Evolutionary conservation across 2,797 vertebrate species (phyloP), one percentile per base, ranked within the genome.

Genomic region (Kryptolebias ocellatus): DNA sequence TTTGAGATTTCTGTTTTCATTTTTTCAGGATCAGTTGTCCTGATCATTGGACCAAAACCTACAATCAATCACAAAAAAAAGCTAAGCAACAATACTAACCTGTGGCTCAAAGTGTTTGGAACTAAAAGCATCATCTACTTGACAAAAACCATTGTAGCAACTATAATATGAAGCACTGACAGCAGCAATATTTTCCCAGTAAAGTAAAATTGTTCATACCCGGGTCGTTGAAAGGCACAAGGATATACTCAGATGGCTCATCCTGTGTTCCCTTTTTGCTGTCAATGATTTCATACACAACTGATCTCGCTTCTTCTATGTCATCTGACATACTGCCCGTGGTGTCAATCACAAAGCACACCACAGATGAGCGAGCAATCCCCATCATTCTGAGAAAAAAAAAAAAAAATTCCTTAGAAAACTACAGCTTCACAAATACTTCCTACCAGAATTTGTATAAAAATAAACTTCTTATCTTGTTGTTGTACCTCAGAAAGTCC

Each of bases 171-270:
- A 37, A 39, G 53, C 53, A 54, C 7, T 27, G 3, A 28, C 39
- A 51, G 7, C 5, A 3, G 14, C 8, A 46, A 28, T 1, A 1
- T 15, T 11, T 44, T 60, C 7, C 20, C 46, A 5, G 3, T 61
- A n/a, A 14, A 0, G 10, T 46, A 53, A 3, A 50, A 14, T 8
- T 61, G 14, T 28, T 74, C 83, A 63, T 84, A 93, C 94, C 0
- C 0, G 93, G 92, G 45, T 94, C 93, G 59, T 94, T 94, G 83
- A 94, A 94, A 4, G 91, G 91, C n/a, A 94, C 94, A 52, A 94
- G 72, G 64, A 94, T 91, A 68, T 94, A 94, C 72, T 92, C 89
- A 0, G 93, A 94, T 1, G 94, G 94, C 66, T 94, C 92, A 0
- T 93, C 87, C 51, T 93, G 89, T 0, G 92, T 94, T 79, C 93